Percentiles rank a stretch among this genome's conserved stretches.
Evolutionary conservation across 2,888 invertebrate species (phyloP).

Genomic region (Drosophila ochracea): DNA sequence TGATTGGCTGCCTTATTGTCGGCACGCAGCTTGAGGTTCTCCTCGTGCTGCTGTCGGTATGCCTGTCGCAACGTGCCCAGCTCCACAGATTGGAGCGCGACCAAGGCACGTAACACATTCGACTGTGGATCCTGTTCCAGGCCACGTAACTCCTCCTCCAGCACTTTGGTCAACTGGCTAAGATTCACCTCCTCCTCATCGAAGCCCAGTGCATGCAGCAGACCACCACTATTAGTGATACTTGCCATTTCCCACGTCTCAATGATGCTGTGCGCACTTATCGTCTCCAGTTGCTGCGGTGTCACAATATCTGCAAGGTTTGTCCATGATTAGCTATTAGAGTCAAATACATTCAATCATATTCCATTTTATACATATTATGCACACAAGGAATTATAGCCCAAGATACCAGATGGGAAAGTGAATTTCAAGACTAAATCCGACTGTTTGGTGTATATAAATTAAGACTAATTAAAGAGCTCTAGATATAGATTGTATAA

Average conservation of each 20-base stretch:
- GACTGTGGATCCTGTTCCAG: slow-evolving; percentile 84
- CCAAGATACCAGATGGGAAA: slow-evolving; percentile 61
- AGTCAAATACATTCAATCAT: background rate
- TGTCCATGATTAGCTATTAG: background rate
- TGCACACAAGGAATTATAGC: slow-evolving; percentile 37
- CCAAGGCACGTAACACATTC: slow-evolving; percentile 86
- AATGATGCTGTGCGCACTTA: slow-evolving; percentile 87
- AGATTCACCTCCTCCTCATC: slow-evolving; percentile 87
- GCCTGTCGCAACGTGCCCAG: slow-evolving; percentile 87
- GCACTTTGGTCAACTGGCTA: slow-evolving; percentile 88
- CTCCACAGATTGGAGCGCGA: slow-evolving; percentile 89
- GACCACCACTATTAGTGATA: slow-evolving; percentile 88
- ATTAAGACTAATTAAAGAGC: background rate
- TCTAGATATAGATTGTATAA: background rate
- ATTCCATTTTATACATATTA: background rate
- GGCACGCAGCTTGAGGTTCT: slow-evolving; percentile 92
- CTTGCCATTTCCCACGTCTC: slow-evolving; percentile 91
- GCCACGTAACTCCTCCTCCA: slow-evolving; percentile 89
- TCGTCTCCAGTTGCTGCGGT: slow-evolving; percentile 80
- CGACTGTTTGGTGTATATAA: background rate
- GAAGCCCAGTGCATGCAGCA: slow-evolving; percentile 90
- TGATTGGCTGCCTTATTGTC: slow-evolving; percentile 94
- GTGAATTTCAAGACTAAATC: slow-evolving; percentile 10
- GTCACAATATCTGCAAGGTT: slow-evolving; percentile 70
- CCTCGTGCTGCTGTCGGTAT: slow-evolving; percentile 89